Conservation (phyloP, 2,888 invertebrate genomes). For the Diabrotica balteata region DNA sequence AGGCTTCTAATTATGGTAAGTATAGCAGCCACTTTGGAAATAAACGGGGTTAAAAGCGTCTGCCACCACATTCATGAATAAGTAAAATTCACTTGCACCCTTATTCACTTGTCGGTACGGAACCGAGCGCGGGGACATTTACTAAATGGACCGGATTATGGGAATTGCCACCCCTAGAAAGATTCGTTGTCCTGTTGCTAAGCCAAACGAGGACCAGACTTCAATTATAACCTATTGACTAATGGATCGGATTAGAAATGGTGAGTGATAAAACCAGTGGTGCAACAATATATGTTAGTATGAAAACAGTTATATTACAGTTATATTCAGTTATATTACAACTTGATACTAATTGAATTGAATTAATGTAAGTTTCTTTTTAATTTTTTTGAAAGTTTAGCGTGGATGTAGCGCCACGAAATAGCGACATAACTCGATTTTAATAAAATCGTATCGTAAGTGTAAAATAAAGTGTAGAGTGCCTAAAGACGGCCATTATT, state of each 20-base stretch:
- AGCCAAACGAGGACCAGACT: conserved; percentile 30
- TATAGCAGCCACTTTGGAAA: conserved; percentile 53
- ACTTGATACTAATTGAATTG: too few species aligned
- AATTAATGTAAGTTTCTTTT: too few species aligned
- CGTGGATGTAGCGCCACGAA: too few species aligned
- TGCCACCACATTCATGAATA: conserved; percentile 59
- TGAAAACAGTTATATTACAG: too few species aligned
- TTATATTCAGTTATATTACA: too few species aligned
- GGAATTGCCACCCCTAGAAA: conserved; percentile 51
- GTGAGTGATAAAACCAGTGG: conserved; percentile 16
- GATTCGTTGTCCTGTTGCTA: conserved; percentile 14
- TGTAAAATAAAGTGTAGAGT: too few species aligned
- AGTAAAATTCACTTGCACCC: conserved; percentile 52
- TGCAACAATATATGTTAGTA: background rate
- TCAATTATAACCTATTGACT: conserved; percentile 39
- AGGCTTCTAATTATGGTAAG: conserved; percentile 49
- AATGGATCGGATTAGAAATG: conserved; percentile 39
- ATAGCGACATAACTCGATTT: too few species aligned
- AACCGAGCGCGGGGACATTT: conserved; percentile 49
- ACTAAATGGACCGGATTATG: conserved; percentile 60
- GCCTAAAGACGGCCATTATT: too few species aligned
- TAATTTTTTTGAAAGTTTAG: background rate
- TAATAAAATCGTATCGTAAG: too few species aligned
- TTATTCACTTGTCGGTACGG: conserved; percentile 1
- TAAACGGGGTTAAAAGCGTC: conserved; percentile 59